Base-by-base conservation (phyloP, 2,113 vertebrate genomes). In the Chamaetylas fuelleborni region DNA sequence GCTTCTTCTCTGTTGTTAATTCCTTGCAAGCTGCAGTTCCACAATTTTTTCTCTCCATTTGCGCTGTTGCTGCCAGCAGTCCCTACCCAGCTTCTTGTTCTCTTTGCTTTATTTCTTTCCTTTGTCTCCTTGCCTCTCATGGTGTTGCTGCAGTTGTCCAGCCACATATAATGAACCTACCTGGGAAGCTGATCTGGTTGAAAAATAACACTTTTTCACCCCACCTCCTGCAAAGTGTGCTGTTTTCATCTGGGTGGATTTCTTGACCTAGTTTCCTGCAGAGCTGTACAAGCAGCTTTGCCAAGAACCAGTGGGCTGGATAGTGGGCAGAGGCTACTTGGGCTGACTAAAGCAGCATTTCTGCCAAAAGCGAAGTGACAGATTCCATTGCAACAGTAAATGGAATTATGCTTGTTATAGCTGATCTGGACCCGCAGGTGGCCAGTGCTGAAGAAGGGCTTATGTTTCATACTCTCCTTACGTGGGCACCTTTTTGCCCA, bases 231-330 rank as follows among this genome's bases (percentile, higher is more conserved):
- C 69, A 28, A 42, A 92, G 56, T 53, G 40, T 61, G 54, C 60
- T 86, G 67, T 2, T 88, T 92, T 90, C 50, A 56, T 92, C 64
- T 94, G 92, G 60, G 58, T 92, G 51, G 47, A 33, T 86, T 94
- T 96, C 96, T 96, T 96, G 94, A 96, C 96, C 95, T 94, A 96
- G 76, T 97, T 97, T 94, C 64, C 88, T 93, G 72, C 64, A 62
- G 79, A 94, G 92, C 86, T 78, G 29, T 74, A 47, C 56, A 58
- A 42, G 62, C 36, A 51, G 51, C 88, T 86, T 81, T 94, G 96
- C 92, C 94, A 96, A 70, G 92, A 93, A 13, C 19, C 71, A 86
- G 51, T 86, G 91, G 82, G 79, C 88, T 93, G 90, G 79, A 34
- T 58, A 78, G 88, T 58, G 83, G 88, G 92, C 92, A 96, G 79